These are phyloP conservation scores for Syrrhaptes paradoxus DNA, from an alignment of 2,113 vertebrate species.

Conservation along the genomic window DNA sequence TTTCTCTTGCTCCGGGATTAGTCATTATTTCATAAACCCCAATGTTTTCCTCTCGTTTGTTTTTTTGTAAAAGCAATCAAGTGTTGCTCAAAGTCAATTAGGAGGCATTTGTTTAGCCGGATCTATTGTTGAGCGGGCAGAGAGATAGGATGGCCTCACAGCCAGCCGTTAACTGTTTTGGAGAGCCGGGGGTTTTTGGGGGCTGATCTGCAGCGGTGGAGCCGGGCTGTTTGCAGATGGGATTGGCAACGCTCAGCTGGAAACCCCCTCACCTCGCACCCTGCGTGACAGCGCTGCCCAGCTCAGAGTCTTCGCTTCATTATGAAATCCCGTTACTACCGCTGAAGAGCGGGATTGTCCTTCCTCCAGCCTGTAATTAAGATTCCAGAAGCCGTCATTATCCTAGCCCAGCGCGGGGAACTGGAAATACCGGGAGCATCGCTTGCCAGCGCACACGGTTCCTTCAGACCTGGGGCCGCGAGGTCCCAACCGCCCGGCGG, in stretches of 20 bases:
- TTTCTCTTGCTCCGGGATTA: conserved; percentile 66
- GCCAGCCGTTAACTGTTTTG: conserved; percentile 41
- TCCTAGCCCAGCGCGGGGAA: background rate
- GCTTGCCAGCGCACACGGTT: background rate
- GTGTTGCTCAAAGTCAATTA: conserved; percentile 73
- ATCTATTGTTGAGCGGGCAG: conserved; percentile 61
- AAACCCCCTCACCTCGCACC: background rate
- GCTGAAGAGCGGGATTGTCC: background rate
- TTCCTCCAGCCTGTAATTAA: conserved; percentile 21
- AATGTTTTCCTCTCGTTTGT: conserved; percentile 64
- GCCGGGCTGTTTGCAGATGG: conserved; percentile 19
- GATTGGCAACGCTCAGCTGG: conserved; percentile 33
- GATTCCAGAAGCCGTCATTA: background rate
- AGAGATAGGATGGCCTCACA: conserved; percentile 43
- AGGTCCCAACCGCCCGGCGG: background rate
- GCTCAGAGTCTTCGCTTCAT: background rate
- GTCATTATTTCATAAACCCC: conserved; percentile 68
- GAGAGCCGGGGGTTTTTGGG: background rate
- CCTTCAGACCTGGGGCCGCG: background rate
- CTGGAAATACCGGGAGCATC: background rate
- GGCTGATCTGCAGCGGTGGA: conserved; percentile 34
- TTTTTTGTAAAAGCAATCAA: conserved; percentile 69
- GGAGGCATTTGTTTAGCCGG: conserved; percentile 68
- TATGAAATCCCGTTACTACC: background rate
- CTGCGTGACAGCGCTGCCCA: background rate